phyloP scores from a whole-genome alignment of 30 jellyfish, hydroid and myxozoan genomes.

The Rhopilema esculentum region DNA sequence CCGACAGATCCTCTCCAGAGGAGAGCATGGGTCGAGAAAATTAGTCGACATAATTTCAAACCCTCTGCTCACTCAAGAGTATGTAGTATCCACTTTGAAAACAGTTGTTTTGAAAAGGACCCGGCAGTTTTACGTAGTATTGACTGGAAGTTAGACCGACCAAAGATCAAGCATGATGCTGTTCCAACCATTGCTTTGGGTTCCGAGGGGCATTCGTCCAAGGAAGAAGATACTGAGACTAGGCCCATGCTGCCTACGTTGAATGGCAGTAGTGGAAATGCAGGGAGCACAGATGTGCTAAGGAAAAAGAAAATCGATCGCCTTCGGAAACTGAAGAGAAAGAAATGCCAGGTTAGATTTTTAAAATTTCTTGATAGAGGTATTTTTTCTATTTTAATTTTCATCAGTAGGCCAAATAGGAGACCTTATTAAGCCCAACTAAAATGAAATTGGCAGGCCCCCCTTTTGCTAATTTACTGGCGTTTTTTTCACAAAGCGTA shows the following conservation, averaged over 20 bases:
- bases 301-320: slow-evolving; percentile 25
- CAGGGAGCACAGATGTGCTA: not conserved
- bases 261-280: not conserved
- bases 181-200: slow-evolving; percentile 42
- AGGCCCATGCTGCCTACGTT: not conserved
- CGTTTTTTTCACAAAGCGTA: no score
- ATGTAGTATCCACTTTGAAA: slow-evolving; percentile 73
- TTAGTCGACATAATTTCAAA: slow-evolving; percentile 33
- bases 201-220: not conserved
- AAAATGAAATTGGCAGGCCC: no score
- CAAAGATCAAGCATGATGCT: slow-evolving; percentile 63
- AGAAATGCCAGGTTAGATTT: slow-evolving; percentile 42
- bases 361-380: not conserved
- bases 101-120: slow-evolving; percentile 66
- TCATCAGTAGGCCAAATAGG: no score
- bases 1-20: slow-evolving; percentile 65
- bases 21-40: slow-evolving; percentile 45
- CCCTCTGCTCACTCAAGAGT: slow-evolving; percentile 75
- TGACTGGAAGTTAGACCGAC: slow-evolving; percentile 73
- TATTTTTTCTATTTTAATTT: no score
- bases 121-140: slow-evolving; percentile 75
- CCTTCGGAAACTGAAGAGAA: slow-evolving; percentile 16
- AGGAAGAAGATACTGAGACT: not conserved
- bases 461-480: no score
- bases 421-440: no score